Conservation (phyloP, 2,113 vertebrate species). For the Stegastes partitus region DNA sequence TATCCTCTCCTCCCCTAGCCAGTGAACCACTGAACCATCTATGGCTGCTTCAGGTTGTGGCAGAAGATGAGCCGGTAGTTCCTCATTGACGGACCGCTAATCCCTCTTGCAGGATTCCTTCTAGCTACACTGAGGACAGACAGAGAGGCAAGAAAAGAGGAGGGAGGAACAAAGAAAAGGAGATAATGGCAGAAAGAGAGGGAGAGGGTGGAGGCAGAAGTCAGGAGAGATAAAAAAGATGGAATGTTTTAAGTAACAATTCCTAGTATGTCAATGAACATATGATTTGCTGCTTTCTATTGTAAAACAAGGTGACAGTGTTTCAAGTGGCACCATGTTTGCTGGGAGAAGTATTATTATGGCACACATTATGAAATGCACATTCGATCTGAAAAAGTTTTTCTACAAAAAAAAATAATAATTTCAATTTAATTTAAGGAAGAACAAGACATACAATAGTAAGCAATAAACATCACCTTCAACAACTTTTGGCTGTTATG, state of each 20-base stretch:
- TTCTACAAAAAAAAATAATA: no score
- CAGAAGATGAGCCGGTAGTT: constrained; percentile 99
- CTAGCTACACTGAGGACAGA: constrained; percentile 74
- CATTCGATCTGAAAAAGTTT: neutral
- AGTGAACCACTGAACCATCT: constrained; percentile 94
- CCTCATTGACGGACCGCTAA: constrained; percentile 99
- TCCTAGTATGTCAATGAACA: neutral
- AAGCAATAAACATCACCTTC: no score
- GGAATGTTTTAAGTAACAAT: neutral
- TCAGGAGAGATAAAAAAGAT: constrained; percentile 12
- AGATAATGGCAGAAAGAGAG: neutral
- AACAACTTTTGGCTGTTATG: no score
- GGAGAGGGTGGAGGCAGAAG: constrained; percentile 13
- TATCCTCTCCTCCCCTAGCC: constrained; percentile 93
- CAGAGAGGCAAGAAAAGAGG: neutral
- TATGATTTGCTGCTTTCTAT: neutral
- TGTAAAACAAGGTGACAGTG: neutral
- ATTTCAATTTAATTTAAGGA: no score
- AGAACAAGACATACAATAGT: no score
- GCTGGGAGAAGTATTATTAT: neutral
- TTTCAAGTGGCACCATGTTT: neutral
- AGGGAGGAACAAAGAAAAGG: neutral
- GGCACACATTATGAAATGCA: neutral
- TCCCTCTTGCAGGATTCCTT: constrained; percentile 94
- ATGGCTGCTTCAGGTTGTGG: constrained; percentile 99